Conservation (phyloP, 2,797 vertebrate genomes). For the Hephaestus fuliginosus region DNA sequence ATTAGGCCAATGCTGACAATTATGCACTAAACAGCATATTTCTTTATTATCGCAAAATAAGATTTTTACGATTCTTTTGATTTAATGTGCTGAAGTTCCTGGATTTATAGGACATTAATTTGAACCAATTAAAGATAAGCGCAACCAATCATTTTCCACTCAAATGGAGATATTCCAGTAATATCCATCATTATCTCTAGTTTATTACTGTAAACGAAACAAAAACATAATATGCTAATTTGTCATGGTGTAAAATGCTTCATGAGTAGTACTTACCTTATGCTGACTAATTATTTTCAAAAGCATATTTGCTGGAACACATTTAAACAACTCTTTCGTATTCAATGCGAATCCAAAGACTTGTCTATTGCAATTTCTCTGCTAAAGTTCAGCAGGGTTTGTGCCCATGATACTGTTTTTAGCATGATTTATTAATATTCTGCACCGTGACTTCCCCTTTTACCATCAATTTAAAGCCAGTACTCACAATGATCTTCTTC, state of each 20-base stretch:
- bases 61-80: too few relatives aligned
- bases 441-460: too few relatives aligned
- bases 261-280: not conserved
- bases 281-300: not conserved
- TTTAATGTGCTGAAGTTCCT: too few relatives aligned
- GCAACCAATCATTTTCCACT: too few relatives aligned
- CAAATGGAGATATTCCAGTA: too few relatives aligned
- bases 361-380: not conserved
- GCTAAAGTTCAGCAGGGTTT: too few relatives aligned
- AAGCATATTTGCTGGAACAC: not conserved
- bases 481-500: conserved; percentile 75
- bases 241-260: not conserved
- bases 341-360: not conserved
- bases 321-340: too few relatives aligned
- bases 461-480: not conserved
- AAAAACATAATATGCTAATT: not conserved
- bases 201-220: not conserved
- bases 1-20: too few relatives aligned
- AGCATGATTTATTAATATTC: not conserved
- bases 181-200: not conserved
- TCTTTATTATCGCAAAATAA: too few relatives aligned
- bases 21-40: too few relatives aligned
- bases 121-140: too few relatives aligned
- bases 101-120: too few relatives aligned
- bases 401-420: not conserved